These are phyloP conservation scores for Habropoda laboriosa DNA, from an alignment of 1,140 invertebrate genomes.

Conservation along the genomic window DNA sequence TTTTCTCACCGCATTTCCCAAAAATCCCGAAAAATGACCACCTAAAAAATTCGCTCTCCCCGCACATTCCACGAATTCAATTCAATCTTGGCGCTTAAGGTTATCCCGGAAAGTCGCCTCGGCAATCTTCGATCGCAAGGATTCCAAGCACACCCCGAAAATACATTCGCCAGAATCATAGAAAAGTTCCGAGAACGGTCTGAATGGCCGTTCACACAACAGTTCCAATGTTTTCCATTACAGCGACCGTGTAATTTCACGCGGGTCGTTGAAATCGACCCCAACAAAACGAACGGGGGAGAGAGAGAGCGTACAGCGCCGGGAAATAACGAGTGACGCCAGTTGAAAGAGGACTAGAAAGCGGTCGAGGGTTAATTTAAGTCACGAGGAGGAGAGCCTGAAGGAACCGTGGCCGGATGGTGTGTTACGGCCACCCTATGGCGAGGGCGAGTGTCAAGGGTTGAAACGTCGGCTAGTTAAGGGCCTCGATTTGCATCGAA, in stretches of 20 bases:
- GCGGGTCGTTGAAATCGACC: constrained; percentile 41
- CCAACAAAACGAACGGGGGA: not conserved
- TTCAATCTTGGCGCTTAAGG: no score
- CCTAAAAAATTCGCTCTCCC: no score
- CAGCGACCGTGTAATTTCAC: constrained; percentile 17
- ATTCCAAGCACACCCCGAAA: no score
- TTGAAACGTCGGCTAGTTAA: constrained; percentile 66
- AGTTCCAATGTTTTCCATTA: constrained; percentile 16
- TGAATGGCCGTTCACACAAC: not conserved
- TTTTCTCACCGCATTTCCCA: no score
- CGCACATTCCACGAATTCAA: no score
- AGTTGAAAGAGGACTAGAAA: constrained; percentile 4
- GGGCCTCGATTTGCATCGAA: constrained; percentile 70
- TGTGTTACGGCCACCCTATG: constrained; percentile 38
- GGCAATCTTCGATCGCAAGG: no score
- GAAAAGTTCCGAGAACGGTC: not conserved
- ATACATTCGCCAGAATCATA: no score
- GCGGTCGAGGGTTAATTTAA: constrained; percentile 61
- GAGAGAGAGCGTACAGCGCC: no score
- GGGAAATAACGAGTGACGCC: constrained; percentile 28
- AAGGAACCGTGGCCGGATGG: constrained; percentile 44
- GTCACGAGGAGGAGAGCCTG: constrained; percentile 43
- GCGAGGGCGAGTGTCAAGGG: constrained; percentile 64
- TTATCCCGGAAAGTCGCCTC: no score
- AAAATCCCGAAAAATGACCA: no score